Conservation (phyloP, 2,888 invertebrate genomes). For the Linyphia triangularis region DNA sequence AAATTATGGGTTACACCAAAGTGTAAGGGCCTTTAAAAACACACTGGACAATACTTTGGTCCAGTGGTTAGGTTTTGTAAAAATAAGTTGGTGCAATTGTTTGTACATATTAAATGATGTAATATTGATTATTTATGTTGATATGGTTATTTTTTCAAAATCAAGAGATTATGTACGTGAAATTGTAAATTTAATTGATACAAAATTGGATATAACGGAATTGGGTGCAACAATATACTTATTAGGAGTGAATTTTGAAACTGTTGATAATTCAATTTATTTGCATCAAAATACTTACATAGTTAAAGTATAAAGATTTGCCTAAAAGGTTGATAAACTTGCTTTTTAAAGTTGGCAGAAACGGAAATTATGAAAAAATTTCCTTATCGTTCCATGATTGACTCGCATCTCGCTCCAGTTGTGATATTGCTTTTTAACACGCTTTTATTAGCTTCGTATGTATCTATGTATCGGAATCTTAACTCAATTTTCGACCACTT, state of each 20-base stretch:
- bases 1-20: neutral
- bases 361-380: neutral
- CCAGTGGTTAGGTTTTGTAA: neutral
- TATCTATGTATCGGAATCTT: too few species aligned
- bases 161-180: neutral
- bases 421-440: too few species aligned
- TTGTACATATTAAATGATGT: neutral
- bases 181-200: neutral
- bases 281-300: neutral
- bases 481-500: too few species aligned
- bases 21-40: neutral
- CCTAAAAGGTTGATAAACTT: neutral
- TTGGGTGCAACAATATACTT: neutral
- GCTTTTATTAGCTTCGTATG: too few species aligned
- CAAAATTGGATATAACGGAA: neutral
- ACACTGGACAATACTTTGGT: neutral
- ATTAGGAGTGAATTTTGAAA: conserved; percentile 4
- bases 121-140: neutral
- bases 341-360: neutral
- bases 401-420: too few species aligned
- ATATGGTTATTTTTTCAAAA: neutral
- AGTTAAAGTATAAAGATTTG: neutral
- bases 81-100: neutral
- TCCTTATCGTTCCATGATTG: neutral
- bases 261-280: neutral